phyloP scores from a whole-genome alignment of 1,140 invertebrate genomes.

The Nephila pilipes region DNA sequence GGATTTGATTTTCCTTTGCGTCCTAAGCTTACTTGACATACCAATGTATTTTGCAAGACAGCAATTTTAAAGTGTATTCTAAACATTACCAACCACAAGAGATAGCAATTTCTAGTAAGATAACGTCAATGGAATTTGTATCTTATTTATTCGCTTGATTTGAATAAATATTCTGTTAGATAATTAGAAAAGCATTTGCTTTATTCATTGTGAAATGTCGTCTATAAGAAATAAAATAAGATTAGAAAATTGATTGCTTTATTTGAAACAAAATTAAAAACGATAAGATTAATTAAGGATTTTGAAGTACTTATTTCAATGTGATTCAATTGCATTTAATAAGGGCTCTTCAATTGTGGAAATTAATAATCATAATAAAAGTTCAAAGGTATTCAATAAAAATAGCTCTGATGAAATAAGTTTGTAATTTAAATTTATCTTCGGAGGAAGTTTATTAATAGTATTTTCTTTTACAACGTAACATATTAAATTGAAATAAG shows the following conservation, averaged over 20 bases:
- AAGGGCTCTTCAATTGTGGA: too few species aligned
- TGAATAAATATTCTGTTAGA: not conserved
- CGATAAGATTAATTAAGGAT: not conserved
- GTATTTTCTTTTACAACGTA: too few species aligned
- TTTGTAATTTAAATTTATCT: too few species aligned
- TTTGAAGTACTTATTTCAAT: not conserved
- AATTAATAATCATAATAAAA: not conserved
- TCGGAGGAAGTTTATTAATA: too few species aligned
- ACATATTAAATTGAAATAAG: too few species aligned
- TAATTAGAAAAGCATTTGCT: not conserved
- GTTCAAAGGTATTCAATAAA: too few species aligned
- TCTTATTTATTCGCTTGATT: not conserved
- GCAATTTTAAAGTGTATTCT: not conserved
- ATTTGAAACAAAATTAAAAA: not conserved
- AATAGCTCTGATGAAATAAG: too few species aligned
- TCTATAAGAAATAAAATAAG: not conserved
- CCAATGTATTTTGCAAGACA: not conserved
- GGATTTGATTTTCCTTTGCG: slow-evolving; percentile 21
- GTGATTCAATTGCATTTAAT: too few species aligned
- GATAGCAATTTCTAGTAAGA: not conserved
- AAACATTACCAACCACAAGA: not conserved
- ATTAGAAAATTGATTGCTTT: not conserved
- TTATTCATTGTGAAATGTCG: not conserved
- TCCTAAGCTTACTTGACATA: not conserved
- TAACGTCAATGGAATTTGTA: not conserved